Percentiles rank a stretch among this genome's conserved stretches.
Evolutionary conservation across 2,113 vertebrate species (phyloP).

Genomic region (Craseonycteris thonglongyai): DNA sequence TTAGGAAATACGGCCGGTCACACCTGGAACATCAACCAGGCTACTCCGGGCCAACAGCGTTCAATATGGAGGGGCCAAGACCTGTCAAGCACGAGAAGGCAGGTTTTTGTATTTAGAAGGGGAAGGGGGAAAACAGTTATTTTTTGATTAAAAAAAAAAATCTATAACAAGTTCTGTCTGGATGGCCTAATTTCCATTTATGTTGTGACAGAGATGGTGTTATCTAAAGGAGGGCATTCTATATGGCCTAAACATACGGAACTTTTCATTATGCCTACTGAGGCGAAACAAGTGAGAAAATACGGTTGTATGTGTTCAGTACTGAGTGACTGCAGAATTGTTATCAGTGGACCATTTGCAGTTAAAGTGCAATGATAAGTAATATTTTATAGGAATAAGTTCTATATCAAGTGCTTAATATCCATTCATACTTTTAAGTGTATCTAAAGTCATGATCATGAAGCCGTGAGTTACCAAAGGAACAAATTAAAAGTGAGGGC

Average conservation of each 20-base stretch:
- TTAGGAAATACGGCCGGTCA: background rate
- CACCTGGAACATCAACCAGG: background rate
- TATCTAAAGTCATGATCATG: background rate
- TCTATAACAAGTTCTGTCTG: background rate
- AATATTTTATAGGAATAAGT: background rate
- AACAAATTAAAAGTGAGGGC: background rate
- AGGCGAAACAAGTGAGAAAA: background rate
- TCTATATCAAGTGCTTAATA: background rate
- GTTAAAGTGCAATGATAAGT: background rate
- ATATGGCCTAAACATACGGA: fast-evolving
- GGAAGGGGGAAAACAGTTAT: background rate
- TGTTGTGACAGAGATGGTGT: background rate
- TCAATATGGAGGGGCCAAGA: background rate
- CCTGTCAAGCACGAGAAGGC: background rate
- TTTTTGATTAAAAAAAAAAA: background rate
- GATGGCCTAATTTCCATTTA: background rate
- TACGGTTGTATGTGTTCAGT: background rate
- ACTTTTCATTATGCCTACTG: background rate
- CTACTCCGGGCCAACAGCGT: background rate
- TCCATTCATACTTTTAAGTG: background rate
- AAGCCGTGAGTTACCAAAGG: background rate
- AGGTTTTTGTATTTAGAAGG: background rate
- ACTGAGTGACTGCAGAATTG: background rate
- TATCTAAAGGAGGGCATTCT: background rate
- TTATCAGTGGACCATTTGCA: background rate